These are phyloP conservation scores for Chanos chanos DNA, from an alignment of 2,797 vertebrate genomes.

Conservation along the genomic window DNA sequence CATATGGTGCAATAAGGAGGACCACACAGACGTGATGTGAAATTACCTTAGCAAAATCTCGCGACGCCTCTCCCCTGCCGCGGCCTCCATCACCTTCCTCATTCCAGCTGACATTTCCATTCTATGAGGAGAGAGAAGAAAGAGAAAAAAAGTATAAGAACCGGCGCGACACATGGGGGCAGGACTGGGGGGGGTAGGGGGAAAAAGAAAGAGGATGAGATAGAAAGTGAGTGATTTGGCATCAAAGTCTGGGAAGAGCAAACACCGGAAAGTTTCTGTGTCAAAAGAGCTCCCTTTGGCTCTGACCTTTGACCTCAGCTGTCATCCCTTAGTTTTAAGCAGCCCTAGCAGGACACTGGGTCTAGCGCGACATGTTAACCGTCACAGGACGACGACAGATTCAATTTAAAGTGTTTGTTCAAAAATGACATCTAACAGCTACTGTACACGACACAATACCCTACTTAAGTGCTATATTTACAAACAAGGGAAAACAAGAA, in stretches of 20 bases:
- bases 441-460: no score
- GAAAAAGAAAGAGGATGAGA: background rate
- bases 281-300: constrained; percentile 1
- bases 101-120: constrained; percentile 77
- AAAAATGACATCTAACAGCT: no score
- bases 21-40: no score
- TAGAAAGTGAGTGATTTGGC: constrained; percentile 19
- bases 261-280: constrained; percentile 7
- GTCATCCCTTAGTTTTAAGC: no score
- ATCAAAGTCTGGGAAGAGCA: constrained; percentile 17
- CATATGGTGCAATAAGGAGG: no score
- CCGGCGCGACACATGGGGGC: background rate
- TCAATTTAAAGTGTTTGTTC: no score
- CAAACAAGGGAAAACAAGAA: no score
- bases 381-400: no score
- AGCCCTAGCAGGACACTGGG: no score
- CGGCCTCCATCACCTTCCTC: constrained; percentile 84
- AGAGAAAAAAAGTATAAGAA: constrained; percentile 9
- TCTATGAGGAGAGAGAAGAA: constrained; percentile 52
- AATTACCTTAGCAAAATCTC: constrained; percentile 97
- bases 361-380: background rate
- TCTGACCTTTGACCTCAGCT: constrained; percentile 12
- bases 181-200: no score
- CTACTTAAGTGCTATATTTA: no score
- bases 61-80: constrained; percentile 85